Evolutionary conservation across 1,140 invertebrate species (phyloP).

Genomic region (Meloidogyne chitwoodi): DNA sequence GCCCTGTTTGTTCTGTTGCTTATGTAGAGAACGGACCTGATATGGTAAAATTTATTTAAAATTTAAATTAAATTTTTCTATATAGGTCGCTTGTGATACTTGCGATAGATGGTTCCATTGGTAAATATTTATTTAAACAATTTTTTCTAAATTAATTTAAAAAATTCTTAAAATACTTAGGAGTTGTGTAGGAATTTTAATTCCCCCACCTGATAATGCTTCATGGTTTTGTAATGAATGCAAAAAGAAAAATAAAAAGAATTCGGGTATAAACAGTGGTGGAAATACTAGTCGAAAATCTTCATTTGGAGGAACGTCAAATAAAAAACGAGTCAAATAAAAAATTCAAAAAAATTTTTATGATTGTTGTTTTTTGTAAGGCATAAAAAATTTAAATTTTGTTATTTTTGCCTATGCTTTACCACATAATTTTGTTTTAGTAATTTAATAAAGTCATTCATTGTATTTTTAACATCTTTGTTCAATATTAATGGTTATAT

Average conservation of each 20-base stretch:
- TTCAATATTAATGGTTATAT: no score
- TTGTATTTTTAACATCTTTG: no score
- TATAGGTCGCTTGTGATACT: conserved; percentile 28
- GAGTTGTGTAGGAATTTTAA: conserved; percentile 42
- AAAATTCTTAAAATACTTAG: background rate
- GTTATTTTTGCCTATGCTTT: no score
- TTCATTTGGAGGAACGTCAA: background rate
- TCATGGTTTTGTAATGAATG: conserved; percentile 41
- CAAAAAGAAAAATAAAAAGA: conserved; percentile 22
- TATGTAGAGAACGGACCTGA: conserved; percentile 46
- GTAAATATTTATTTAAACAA: conserved; percentile 12
- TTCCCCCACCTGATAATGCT: conserved; percentile 35
- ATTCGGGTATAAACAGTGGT: background rate
- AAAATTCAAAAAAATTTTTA: no score
- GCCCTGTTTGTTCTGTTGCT: conserved; percentile 43
- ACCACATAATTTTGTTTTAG: no score
- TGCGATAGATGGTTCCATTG: conserved; percentile 50
- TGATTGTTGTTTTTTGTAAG: no score
- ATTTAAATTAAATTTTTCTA: background rate
- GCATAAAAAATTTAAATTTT: no score
- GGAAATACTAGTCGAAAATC: conserved; percentile 11
- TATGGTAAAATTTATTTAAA: conserved; percentile 33
- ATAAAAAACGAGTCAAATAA: background rate
- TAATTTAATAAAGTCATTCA: no score
- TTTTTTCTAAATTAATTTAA: background rate